Evolutionary conservation across 2,888 invertebrate genomes (phyloP).

Genomic region (Hedychridium roseum): DNA sequence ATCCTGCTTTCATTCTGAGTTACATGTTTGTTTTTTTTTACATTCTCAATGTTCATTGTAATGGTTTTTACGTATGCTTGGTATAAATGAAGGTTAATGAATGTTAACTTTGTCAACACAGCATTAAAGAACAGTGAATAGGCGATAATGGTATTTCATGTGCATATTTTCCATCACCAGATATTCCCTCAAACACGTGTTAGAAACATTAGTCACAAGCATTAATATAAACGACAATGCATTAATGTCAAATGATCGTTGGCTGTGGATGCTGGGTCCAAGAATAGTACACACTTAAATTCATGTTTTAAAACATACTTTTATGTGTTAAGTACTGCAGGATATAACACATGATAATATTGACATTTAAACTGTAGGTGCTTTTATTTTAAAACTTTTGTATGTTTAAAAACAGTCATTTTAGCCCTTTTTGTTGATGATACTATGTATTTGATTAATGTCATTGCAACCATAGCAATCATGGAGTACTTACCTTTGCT

Average conservation of each 20-base stretch:
- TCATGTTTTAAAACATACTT: too few relatives aligned
- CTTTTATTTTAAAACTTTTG: neutral
- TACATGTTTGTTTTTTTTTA: too few relatives aligned
- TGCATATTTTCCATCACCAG: constrained; percentile 52
- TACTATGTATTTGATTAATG: too few relatives aligned
- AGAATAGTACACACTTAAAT: constrained; percentile 11
- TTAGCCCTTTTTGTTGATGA: too few relatives aligned
- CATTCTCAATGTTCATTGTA: too few relatives aligned
- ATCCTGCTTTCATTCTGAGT: too few relatives aligned
- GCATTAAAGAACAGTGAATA: neutral
- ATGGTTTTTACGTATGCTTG: too few relatives aligned
- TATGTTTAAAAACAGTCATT: constrained; percentile 4
- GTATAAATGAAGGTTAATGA: neutral
- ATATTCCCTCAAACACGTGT: constrained; percentile 56
- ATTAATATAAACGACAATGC: constrained; percentile 23
- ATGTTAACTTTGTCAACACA: neutral
- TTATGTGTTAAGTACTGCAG: too few relatives aligned
- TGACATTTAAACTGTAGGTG: too few relatives aligned
- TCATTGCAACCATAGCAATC: too few relatives aligned
- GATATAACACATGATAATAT: too few relatives aligned
- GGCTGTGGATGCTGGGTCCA: constrained; percentile 33
- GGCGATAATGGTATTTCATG: constrained; percentile 4
- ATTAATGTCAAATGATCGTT: constrained; percentile 28
- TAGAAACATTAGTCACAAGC: constrained; percentile 38
- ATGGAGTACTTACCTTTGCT: constrained; percentile 75